phyloP scores from a whole-genome alignment of 2,797 vertebrate species.

The Falco novaeseelandiae region DNA sequence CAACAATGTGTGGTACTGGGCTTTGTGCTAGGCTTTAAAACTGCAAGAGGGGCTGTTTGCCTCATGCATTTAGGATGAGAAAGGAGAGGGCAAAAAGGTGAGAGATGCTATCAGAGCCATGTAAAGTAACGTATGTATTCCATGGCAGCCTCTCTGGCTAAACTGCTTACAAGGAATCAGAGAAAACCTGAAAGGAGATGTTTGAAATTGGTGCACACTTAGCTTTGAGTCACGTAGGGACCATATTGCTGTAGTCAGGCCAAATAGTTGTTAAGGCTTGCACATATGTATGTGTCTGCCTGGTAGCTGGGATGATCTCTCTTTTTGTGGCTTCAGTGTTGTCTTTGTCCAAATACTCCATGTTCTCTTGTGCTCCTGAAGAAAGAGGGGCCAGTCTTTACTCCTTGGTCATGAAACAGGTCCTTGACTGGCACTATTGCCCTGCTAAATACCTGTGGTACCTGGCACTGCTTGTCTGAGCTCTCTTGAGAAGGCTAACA shows the following conservation, averaged over 20 bases:
- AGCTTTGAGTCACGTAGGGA: background rate
- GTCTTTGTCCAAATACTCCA: background rate
- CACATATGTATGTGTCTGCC: background rate
- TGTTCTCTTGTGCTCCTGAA: background rate
- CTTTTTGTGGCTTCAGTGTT: background rate
- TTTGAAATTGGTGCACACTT: background rate
- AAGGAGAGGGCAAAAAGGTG: background rate
- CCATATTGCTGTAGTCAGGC: background rate
- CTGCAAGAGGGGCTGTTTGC: background rate
- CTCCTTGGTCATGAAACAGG: background rate
- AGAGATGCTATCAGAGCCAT: accelerated
- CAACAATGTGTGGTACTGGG: background rate
- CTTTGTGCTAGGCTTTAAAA: background rate
- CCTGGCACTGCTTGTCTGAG: background rate
- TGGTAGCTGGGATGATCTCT: background rate
- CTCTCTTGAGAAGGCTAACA: background rate
- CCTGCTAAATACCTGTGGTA: background rate
- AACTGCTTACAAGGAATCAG: background rate
- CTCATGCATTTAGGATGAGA: background rate
- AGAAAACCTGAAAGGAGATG: background rate
- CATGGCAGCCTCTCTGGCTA: background rate
- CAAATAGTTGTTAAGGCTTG: background rate
- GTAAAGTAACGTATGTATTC: accelerated
- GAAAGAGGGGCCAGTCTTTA: background rate
- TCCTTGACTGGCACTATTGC: background rate